Base-by-base conservation (phyloP, 2,888 invertebrate species). In the Entomobrya proxima region DNA sequence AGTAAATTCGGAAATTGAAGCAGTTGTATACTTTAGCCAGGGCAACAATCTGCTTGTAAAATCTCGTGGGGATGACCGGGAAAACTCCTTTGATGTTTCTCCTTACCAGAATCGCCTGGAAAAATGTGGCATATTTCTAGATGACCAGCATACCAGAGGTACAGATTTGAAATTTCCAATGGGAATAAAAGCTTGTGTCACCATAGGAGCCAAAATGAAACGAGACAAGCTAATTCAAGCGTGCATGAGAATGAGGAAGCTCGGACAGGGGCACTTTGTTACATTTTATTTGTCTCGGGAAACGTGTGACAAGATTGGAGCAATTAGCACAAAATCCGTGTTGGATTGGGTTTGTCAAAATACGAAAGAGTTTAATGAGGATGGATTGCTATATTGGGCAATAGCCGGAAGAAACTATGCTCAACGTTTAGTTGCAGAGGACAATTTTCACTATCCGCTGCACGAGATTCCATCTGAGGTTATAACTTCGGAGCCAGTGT, bases 261-360 rank as follows among this genome's bases (percentile, higher is more conserved):
- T 85, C 32, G 61, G 52, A 11, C 4, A 40, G 4, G 85, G 79
- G 2, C 83, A 75, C 6, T 13, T 13, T 0, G 84, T 88, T 7
- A 24, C 24, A 4, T 89, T 89, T 75, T 87, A 76, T 74, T 87
- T 87, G 18, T 83, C 87, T 0, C 74, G 80, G 27, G 89, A 89
- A 58, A 85, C 82, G 0, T 13, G 82, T 27, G 64, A 74, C 44
- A 50, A 77, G 32, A 82, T 89, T n/a, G 5, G 35, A 47, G 4
- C 37, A 4, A 24, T 55, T 27, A 78, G 40, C n/a, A 50, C 69
- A n/a, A 5, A 21, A 7, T 40, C 21, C 18, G 40, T 84, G 1
- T 13, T 84, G 1, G 30, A 50, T 2, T 84, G 84, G 84, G 84
- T 84, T 13, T 24, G 27, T n/a, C 7, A 35, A n/a, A 84, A 84